These are phyloP conservation scores for Odontamblyopus rebecca DNA, from an alignment of 2,797 vertebrate genomes.

Conservation along the genomic window DNA sequence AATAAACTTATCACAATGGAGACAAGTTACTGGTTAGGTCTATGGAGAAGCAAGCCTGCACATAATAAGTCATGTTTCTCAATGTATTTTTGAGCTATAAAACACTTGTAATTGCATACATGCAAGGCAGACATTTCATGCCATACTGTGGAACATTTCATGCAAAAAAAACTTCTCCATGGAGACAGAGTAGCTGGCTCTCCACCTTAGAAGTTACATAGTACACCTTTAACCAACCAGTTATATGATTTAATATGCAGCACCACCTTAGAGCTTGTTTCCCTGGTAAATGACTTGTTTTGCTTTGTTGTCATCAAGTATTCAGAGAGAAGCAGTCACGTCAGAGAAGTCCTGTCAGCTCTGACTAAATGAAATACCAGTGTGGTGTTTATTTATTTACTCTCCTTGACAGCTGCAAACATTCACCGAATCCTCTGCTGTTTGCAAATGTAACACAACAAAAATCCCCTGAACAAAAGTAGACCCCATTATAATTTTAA, in stretches of 20 bases:
- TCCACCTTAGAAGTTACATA: no score
- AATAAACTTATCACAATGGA: no score
- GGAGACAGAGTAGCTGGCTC: no score
- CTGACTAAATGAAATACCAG: conserved; percentile 66
- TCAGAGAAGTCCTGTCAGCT: conserved; percentile 61
- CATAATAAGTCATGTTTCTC: no score
- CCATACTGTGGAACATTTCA: no score
- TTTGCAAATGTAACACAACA: conserved; percentile 60
- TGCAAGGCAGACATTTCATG: no score
- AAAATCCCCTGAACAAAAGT: conserved; percentile 61
- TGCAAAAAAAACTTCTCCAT: no score
- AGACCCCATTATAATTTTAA: conserved; percentile 78
- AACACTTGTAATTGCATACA: no score
- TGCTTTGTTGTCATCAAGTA: conserved; percentile 63
- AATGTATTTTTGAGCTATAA: no score
- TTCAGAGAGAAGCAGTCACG: conserved; percentile 60
- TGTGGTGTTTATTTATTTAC: conserved; percentile 63
- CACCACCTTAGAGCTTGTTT: conserved; percentile 19
- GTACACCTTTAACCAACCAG: background rate
- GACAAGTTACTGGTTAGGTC: no score
- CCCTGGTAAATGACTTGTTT: conserved; percentile 38
- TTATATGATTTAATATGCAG: conserved; percentile 5
- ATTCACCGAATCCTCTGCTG: conserved; percentile 51
- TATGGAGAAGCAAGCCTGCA: no score
- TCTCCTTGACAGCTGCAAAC: conserved; percentile 58